A percentile compares a stretch with the other conserved stretches of the same genome.
Evolutionary conservation across 2,113 vertebrate genomes (phyloP).

Genomic region (Falco punctatus): DNA sequence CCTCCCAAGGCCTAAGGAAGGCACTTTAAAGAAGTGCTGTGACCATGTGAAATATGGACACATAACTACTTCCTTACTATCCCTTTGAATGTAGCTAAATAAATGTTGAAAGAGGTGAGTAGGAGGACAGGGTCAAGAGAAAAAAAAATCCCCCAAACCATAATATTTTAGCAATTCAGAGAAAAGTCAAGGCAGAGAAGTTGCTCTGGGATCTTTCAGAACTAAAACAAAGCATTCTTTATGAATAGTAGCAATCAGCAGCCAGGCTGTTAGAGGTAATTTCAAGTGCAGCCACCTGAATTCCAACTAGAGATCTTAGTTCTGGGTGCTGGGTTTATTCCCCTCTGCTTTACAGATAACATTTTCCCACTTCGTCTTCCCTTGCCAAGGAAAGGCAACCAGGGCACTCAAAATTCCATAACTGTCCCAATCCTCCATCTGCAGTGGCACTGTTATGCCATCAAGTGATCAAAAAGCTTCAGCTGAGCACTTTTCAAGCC

Average conservation of each 20-base stretch:
- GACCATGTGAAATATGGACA: not conserved
- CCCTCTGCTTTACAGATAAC: not conserved
- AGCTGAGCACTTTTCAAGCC: not conserved
- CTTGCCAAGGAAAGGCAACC: not conserved
- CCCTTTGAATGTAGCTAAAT: not conserved
- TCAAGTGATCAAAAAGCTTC: not conserved
- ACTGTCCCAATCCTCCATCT: not conserved
- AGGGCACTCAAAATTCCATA: not conserved
- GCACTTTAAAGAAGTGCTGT: not conserved
- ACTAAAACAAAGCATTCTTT: slow-evolving; percentile 32
- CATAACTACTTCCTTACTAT: not conserved
- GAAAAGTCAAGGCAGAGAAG: not conserved
- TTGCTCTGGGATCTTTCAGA: not conserved
- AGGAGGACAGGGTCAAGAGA: not conserved
- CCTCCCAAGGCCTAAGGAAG: not conserved
- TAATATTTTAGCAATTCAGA: not conserved
- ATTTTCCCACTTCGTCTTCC: not conserved
- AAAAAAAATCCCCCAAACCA: not conserved
- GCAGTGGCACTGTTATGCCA: not conserved
- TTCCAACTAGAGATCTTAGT: not conserved
- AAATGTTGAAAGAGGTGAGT: not conserved
- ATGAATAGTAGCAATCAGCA: slow-evolving; percentile 28
- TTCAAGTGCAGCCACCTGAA: not conserved
- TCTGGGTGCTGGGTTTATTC: not conserved
- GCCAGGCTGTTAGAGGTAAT: not conserved